phyloP scores from a whole-genome alignment of 2,113 vertebrate species.

The Sphyrna mokarran region DNA sequence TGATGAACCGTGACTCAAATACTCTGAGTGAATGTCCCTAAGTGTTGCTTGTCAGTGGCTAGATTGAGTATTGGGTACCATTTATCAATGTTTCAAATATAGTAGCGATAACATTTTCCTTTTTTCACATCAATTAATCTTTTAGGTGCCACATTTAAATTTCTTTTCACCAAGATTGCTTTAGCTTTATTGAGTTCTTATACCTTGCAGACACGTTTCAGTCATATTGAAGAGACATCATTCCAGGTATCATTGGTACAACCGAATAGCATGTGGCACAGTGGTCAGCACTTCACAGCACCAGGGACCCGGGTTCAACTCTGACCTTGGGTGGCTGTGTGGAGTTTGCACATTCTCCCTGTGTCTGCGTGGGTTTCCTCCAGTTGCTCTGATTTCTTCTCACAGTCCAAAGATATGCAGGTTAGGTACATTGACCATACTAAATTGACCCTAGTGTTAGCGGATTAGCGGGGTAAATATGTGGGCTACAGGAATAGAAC shows the following conservation, averaged over 20 bases:
- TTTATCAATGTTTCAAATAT: not conserved
- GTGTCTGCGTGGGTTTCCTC: too few species aligned
- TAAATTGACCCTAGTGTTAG: too few species aligned
- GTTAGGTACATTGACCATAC: too few species aligned
- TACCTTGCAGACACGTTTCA: not conserved
- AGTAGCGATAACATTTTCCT: not conserved
- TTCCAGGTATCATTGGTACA: not conserved
- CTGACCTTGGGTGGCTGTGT: too few species aligned
- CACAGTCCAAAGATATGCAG: too few species aligned
- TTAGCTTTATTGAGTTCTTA: not conserved
- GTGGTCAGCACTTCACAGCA: too few species aligned
- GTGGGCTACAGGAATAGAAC: too few species aligned
- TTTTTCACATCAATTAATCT: not conserved
- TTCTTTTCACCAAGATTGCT: constrained; percentile 4
- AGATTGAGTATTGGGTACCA: not conserved
- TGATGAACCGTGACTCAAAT: not conserved
- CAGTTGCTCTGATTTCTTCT: too few species aligned
- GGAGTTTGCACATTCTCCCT: too few species aligned
- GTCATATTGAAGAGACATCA: not conserved
- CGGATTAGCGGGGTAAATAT: too few species aligned
- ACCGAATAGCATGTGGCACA: too few species aligned
- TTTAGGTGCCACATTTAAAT: not conserved
- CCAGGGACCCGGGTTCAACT: too few species aligned
- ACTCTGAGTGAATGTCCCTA: not conserved
- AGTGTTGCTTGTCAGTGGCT: not conserved